phyloP scores from a whole-genome alignment of 2,113 vertebrate species.

The Prunella fulvescens region DNA sequence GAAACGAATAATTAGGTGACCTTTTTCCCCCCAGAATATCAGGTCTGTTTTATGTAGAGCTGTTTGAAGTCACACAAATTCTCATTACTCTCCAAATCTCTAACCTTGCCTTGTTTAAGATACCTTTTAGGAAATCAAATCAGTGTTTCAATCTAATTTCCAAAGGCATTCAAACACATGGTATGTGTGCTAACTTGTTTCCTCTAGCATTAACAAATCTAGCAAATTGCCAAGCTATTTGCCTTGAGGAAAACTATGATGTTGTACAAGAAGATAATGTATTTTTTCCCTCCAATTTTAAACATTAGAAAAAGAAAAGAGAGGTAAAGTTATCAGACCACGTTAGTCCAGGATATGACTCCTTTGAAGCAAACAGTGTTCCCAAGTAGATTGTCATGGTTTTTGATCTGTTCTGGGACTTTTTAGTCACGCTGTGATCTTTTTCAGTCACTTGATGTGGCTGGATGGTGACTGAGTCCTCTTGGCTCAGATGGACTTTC shows the following conservation, averaged over 20 bases:
- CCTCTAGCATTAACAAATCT: conserved; percentile 70
- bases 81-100: conserved; percentile 71
- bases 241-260: conserved; percentile 63
- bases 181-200: conserved; percentile 73
- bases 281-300: conserved; percentile 59
- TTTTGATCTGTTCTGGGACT: neutral
- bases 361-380: neutral
- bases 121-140: conserved; percentile 71
- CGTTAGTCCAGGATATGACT: neutral
- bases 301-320: conserved; percentile 55
- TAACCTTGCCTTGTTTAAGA: conserved; percentile 63
- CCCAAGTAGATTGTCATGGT: neutral
- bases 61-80: conserved; percentile 61
- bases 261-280: conserved; percentile 58
- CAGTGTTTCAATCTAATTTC: conserved; percentile 71
- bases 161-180: conserved; percentile 68
- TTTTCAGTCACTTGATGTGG: neutral
- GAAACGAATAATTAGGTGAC: conserved; percentile 70
- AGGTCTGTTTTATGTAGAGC: conserved; percentile 60
- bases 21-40: conserved; percentile 62
- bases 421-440: neutral
- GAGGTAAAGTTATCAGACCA: neutral
- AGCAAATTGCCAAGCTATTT: conserved; percentile 66
- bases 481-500: neutral
- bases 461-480: neutral